Evolutionary conservation across 2,797 vertebrate species (phyloP), one percentile per base, ranked within the genome.

Genomic region (Acanthopagrus latus): DNA sequence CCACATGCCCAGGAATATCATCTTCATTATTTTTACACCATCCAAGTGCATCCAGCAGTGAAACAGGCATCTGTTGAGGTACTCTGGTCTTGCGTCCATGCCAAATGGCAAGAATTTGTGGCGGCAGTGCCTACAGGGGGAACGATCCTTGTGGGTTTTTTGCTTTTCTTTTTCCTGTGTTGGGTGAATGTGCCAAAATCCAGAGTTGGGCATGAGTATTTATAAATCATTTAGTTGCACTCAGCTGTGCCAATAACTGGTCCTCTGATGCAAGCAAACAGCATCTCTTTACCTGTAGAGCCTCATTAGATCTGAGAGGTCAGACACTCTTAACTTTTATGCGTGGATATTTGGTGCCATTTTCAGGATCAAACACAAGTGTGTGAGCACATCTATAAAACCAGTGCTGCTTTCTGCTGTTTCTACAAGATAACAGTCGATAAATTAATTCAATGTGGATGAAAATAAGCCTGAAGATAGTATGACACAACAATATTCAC

Each of bases 81-180:
- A 14, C 59, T 62, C 68, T 47, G 60, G 73, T 67, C 73, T 41
- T 54, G 59, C 65, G 29, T 58, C 25, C 9, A 23, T 16, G 85
- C 81, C 81, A 86, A 76, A 79, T 62, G 78, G 66, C 74, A 64
- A 52, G 44, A 62, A 51, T 50, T 65, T 62, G 71, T 64, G n/a
- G 54, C 54, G 55, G 47, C 63, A 48, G 43, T 1, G 70, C 59
- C 81, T 78, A 67, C 58, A 58, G 73, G 58, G 54, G 21, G 50
- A 47, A 33, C 64, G 74, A 57, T 64, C 3, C 52, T 50, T 71
- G 38, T 47, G 38, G 44, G 27, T 56, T 33, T 57, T 50, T 58
- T 51, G 41, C 20, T 52, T 47, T 51, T 25, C 52, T 50, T 58
- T 51, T 14, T 50, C 23, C 60, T 43, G 59, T 63, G 55, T 57